Percentiles rank a stretch among this genome's conserved stretches.
These are phyloP conservation scores for Drosophila mimetica DNA, from an alignment of 2,888 invertebrate genomes.

Conservation along the genomic window DNA sequence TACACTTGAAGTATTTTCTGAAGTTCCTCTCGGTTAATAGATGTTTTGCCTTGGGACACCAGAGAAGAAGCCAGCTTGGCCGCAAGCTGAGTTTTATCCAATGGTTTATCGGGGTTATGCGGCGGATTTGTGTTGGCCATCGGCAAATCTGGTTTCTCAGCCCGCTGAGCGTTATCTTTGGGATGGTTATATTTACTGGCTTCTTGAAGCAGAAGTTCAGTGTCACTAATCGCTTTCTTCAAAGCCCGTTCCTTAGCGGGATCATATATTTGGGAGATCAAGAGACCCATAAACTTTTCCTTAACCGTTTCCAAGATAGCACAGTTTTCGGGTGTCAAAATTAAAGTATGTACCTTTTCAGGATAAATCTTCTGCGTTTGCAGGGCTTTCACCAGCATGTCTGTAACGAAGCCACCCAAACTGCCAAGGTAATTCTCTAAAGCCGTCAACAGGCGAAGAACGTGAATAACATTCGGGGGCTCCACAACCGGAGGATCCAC, in stretches of 20 bases:
- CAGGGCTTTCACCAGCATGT: slow-evolving; percentile 84
- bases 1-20: slow-evolving; percentile 92
- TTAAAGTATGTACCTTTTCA: slow-evolving; percentile 88
- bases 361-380: slow-evolving; percentile 83
- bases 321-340: slow-evolving; percentile 88
- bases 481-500: slow-evolving; percentile 32
- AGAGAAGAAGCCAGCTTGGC: slow-evolving; percentile 91
- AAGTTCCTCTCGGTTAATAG: slow-evolving; percentile 91
- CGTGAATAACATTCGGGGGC: slow-evolving; percentile 86
- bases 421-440: slow-evolving; percentile 92
- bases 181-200: slow-evolving; percentile 80
- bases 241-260: slow-evolving; percentile 87
- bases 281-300: slow-evolving; percentile 85
- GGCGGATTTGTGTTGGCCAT: neutral
- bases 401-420: slow-evolving; percentile 90
- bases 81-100: slow-evolving; percentile 86
- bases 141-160: slow-evolving; percentile 8
- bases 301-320: slow-evolving; percentile 84
- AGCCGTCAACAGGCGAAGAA: slow-evolving; percentile 90
- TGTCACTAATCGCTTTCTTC: slow-evolving; percentile 89
- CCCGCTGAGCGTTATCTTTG: neutral
- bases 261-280: slow-evolving; percentile 88
- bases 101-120: slow-evolving; percentile 14
- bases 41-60: slow-evolving; percentile 92
- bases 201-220: slow-evolving; percentile 86